These are phyloP conservation scores for Sternarchorhynchus goeldii DNA, from an alignment of 2,797 vertebrate genomes.

Conservation along the genomic window DNA sequence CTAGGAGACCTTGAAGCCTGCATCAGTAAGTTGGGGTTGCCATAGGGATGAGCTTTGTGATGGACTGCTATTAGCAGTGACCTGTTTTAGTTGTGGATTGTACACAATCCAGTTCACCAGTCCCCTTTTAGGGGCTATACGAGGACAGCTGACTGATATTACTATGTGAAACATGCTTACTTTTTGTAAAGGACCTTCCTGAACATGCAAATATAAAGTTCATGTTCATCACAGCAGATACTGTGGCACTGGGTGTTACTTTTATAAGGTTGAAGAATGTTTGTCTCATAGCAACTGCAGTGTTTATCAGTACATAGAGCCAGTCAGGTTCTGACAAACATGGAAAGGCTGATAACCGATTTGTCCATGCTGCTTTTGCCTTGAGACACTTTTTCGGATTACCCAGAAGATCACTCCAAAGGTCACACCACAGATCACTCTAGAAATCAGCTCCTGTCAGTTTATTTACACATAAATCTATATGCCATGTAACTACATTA, in stretches of 20 bases:
- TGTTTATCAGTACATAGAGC: slow-evolving; percentile 35
- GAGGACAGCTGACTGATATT: slow-evolving; percentile 11
- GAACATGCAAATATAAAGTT: not conserved
- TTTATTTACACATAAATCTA: not conserved
- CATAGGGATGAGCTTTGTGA: slow-evolving; percentile 65
- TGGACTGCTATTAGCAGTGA: slow-evolving; percentile 66
- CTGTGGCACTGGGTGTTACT: slow-evolving; percentile 22
- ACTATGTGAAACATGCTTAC: not conserved
- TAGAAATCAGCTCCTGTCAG: not conserved
- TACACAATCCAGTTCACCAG: slow-evolving; percentile 39
- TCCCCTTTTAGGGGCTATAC: not conserved
- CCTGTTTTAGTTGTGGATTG: slow-evolving; percentile 64
- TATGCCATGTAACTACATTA: not conserved
- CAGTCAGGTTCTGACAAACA: slow-evolving; percentile 19
- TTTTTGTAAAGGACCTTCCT: slow-evolving; percentile 1
- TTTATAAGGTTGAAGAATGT: slow-evolving; percentile 22
- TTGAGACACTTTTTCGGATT: slow-evolving; percentile 9
- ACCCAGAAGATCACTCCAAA: too few relatives aligned
- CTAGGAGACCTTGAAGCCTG: slow-evolving; percentile 60
- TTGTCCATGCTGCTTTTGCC: not conserved
- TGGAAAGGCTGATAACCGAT: slow-evolving; percentile 20
- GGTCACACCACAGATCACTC: too few relatives aligned
- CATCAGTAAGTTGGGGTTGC: slow-evolving; percentile 62
- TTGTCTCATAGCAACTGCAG: slow-evolving; percentile 34
- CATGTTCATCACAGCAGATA: slow-evolving; percentile 1